Percentiles rank a stretch among this genome's conserved stretches.
These are phyloP conservation scores for Creontiades dilutus DNA, from an alignment of 2,888 invertebrate genomes.

Conservation along the genomic window DNA sequence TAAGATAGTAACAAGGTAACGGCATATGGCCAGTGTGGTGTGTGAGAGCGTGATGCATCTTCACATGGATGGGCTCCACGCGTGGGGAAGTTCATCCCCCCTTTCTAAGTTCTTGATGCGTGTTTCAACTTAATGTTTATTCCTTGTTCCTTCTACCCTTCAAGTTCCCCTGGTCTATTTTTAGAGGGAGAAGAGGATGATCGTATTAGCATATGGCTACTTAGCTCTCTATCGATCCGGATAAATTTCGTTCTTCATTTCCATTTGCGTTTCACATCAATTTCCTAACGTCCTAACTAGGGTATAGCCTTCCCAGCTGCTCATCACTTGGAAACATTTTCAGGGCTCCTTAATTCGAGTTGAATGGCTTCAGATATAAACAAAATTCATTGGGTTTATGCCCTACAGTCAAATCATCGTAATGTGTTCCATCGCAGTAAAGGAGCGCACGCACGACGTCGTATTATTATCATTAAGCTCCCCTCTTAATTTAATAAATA, in stretches of 20 bases:
- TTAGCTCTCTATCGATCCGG: slow-evolving; percentile 6
- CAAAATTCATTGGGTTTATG: background rate
- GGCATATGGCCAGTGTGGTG: too few species aligned
- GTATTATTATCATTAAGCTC: too few species aligned
- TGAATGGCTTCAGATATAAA: background rate
- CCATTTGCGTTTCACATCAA: slow-evolving; percentile 1
- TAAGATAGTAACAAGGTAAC: too few species aligned
- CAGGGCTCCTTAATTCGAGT: background rate
- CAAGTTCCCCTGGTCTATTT: background rate
- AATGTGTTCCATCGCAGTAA: background rate
- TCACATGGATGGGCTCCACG: too few species aligned
- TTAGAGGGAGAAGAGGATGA: background rate
- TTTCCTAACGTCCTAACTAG: background rate
- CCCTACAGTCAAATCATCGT: too few species aligned
- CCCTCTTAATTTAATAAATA: too few species aligned
- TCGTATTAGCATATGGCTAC: slow-evolving; percentile 25
- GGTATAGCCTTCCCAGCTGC: background rate
- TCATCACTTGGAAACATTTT: background rate
- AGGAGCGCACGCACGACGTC: background rate
- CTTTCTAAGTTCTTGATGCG: background rate
- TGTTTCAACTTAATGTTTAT: background rate
- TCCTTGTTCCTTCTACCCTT: background rate
- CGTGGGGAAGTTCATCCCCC: too few species aligned
- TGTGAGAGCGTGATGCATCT: too few species aligned
- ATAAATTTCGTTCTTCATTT: background rate